phyloP scores from a whole-genome alignment of 2,888 invertebrate genomes.

The Erannis defoliaria region DNA sequence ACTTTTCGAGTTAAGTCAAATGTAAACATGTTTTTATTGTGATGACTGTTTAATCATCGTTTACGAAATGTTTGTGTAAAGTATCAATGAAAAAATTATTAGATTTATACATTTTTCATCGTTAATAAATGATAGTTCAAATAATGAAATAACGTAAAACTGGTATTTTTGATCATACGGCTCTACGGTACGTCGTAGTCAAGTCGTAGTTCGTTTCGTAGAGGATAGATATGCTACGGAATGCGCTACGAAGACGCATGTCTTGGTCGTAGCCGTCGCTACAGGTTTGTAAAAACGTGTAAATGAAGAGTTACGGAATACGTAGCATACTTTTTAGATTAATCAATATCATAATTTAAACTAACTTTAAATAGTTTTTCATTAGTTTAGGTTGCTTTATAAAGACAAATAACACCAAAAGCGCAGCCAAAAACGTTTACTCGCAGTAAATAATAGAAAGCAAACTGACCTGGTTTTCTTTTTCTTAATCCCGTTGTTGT shows the following conservation, averaged over 20 bases:
- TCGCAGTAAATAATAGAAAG: neutral
- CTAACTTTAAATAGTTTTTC: no score
- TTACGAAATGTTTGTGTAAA: neutral
- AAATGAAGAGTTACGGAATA: constrained; percentile 47
- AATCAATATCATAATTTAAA: neutral
- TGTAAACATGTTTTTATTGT: constrained; percentile 20
- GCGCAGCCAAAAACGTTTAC: no score
- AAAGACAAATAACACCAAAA: no score
- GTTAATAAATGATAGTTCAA: no score
- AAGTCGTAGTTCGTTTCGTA: constrained; percentile 4
- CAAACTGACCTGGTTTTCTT: constrained; percentile 94
- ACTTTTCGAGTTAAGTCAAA: constrained; percentile 24
- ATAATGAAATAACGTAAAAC: neutral
- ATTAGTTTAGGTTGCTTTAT: no score
- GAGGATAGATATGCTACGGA: constrained; percentile 1
- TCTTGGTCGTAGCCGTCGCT: constrained; percentile 29
- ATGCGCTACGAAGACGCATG: constrained; percentile 24
- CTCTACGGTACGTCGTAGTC: constrained; percentile 3
- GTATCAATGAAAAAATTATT: neutral
- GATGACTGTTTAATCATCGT: constrained; percentile 6
- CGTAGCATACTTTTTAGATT: constrained; percentile 21
- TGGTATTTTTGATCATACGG: neutral
- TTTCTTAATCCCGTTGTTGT: constrained; percentile 95
- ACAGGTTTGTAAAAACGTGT: constrained; percentile 40
- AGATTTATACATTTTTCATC: neutral